These are phyloP conservation scores for Ramphastos sulfuratus DNA, from an alignment of 2,113 vertebrate genomes.

Conservation along the genomic window DNA sequence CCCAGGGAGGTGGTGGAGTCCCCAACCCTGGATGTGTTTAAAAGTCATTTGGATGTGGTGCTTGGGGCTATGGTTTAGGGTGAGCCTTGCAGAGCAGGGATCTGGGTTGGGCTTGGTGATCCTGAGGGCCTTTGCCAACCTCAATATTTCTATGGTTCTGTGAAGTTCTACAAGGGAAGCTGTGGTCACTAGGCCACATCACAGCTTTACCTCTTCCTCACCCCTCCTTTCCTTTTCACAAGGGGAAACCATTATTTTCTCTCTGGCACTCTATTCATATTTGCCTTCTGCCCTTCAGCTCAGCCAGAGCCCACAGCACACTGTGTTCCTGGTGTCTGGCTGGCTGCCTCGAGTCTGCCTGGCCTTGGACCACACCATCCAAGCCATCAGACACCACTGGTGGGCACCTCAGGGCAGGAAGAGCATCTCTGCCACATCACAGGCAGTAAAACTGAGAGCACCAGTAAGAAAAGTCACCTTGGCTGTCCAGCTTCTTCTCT, in stretches of 20 bases:
- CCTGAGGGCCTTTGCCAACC: too few species aligned
- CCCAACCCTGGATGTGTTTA: too few species aligned
- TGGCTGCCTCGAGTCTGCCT: background rate
- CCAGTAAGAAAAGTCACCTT: slow-evolving; percentile 42
- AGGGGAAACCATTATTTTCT: background rate
- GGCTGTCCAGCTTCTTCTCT: slow-evolving; percentile 23
- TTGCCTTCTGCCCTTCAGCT: background rate
- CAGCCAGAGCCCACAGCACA: background rate
- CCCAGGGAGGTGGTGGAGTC: too few species aligned
- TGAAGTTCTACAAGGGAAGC: background rate
- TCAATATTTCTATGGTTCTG: too few species aligned
- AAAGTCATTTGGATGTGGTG: too few species aligned
- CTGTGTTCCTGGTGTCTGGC: background rate
- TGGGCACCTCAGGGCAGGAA: background rate
- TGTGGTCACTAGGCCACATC: background rate
- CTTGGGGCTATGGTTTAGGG: too few species aligned
- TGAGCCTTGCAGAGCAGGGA: too few species aligned
- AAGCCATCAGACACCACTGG: background rate
- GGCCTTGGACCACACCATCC: background rate
- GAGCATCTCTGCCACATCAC: background rate
- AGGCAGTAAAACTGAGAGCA: background rate
- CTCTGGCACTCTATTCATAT: background rate
- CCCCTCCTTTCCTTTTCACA: background rate
- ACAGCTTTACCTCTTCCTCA: background rate
- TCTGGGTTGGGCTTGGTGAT: too few species aligned